Evolutionary conservation across 2,797 vertebrate species (phyloP), one percentile per base, ranked within the genome.

Genomic region (Hippocampus kuda): DNA sequence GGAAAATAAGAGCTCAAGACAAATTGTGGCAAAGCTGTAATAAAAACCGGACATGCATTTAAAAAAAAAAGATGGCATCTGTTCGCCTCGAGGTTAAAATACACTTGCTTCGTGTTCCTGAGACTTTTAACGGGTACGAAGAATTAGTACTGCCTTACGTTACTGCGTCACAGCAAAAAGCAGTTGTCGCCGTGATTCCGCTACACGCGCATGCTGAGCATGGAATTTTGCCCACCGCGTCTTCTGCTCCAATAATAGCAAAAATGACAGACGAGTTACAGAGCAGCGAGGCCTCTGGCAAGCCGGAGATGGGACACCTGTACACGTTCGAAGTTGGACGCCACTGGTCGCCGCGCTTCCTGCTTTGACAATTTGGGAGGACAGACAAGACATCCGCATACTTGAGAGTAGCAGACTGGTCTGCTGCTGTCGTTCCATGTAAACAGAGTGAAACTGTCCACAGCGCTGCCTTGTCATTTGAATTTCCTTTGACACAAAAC

Each of bases 351-450:
- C 26, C 64, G 68, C 63, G 75, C 84, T 84, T 84, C 80, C 82
- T 85, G 84, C 79, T 80, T 77, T 79, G 82, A 81, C 80, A 84
- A 74, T 69, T 70, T 76, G 27, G 63, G 49, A 78, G 69, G 48
- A 60, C 41, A 72, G 66, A 59, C 44, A 20, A 68, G 41, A 68
- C 56, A n/a, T 57, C 48, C 51, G 18, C 51, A 42, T 27, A 24
- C 34, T 41, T 20, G 30, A 59, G 26, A 30, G 61, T 54, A 61
- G 71, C 53, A 20, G 22, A 61, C 26, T 44, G 18, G 11, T 41
- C 26, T 5, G 34, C 69, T 46, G 67, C 75, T 67, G 71, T 75
- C 66, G 66, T 27, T 34, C 27, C 56, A 42, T 74, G 67, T 81
- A 83, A 82, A 79, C 83, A 78, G 66, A 6, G 63, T 65, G 63